Percentiles rank a stretch among this genome's conserved stretches.
These are phyloP conservation scores for Plebejus argus DNA, from an alignment of 2,888 invertebrate genomes.

Conservation along the genomic window DNA sequence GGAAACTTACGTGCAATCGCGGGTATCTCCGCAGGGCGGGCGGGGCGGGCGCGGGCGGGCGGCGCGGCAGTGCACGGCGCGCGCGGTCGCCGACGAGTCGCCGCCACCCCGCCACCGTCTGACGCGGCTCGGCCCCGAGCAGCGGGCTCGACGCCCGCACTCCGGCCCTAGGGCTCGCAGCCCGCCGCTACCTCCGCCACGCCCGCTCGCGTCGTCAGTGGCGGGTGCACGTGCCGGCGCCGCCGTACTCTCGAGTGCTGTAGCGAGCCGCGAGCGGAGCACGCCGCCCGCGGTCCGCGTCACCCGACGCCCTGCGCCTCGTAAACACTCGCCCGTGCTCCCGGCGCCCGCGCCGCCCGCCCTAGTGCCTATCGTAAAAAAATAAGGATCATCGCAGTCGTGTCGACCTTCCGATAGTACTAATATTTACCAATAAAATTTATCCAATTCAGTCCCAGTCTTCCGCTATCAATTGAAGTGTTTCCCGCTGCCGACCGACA, in stretches of 20 bases:
- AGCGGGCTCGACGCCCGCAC: slow-evolving; percentile 27
- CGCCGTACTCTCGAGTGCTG: slow-evolving; percentile 17
- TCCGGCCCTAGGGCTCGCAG: background rate
- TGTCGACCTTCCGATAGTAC: background rate
- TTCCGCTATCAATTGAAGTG: background rate
- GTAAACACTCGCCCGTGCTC: background rate
- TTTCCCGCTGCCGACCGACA: background rate
- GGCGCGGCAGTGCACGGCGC: slow-evolving; percentile 68
- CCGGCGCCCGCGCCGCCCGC: background rate
- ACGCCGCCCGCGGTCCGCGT: background rate
- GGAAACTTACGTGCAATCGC: slow-evolving; percentile 22
- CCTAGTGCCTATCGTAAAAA: background rate
- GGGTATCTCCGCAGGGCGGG: slow-evolving; percentile 42
- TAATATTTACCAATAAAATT: background rate
- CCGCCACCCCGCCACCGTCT: slow-evolving; percentile 42
- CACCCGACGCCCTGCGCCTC: background rate
- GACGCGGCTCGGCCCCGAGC: slow-evolving; percentile 26
- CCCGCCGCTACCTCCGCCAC: background rate
- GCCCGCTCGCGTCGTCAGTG: background rate
- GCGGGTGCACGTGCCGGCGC: background rate
- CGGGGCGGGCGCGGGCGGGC: slow-evolving; percentile 37
- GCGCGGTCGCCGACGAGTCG: slow-evolving; percentile 62
- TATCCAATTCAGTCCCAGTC: background rate
- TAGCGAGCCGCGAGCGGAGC: background rate
- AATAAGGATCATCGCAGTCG: background rate